Conservation (phyloP, 2,797 vertebrate genomes). For the Cossypha caffra region DNA sequence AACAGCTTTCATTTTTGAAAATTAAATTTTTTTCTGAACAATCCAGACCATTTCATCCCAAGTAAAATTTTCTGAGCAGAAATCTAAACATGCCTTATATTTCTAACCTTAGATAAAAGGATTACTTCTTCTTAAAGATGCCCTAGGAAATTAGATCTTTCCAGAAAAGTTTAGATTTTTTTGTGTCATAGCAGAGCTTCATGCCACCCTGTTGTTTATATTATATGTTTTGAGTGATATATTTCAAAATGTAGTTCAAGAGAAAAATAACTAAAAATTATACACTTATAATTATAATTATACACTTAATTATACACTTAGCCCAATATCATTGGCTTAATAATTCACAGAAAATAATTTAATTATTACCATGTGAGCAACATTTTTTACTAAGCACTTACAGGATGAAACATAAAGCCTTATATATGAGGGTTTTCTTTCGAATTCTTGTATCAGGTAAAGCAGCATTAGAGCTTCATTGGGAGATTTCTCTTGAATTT, state of each 20-base stretch:
- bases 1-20: neutral
- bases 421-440: neutral
- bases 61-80: neutral
- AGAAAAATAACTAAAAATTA: neutral
- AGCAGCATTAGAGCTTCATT: neutral
- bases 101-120: neutral
- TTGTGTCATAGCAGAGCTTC: neutral
- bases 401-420: neutral
- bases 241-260: neutral
- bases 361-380: neutral
- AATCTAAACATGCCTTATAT: neutral
- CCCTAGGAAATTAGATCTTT: neutral
- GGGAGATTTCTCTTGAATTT: neutral
- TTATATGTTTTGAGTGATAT: neutral
- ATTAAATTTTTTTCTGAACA: neutral
- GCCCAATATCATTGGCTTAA: neutral
- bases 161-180: neutral
- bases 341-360: neutral
- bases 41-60: neutral
- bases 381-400: neutral
- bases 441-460: neutral
- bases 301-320: neutral
- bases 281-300: fast-evolving
- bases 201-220: neutral
- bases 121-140: neutral